Base-by-base conservation (phyloP, 2,888 invertebrate species). In the Plagodis dolabraria region DNA sequence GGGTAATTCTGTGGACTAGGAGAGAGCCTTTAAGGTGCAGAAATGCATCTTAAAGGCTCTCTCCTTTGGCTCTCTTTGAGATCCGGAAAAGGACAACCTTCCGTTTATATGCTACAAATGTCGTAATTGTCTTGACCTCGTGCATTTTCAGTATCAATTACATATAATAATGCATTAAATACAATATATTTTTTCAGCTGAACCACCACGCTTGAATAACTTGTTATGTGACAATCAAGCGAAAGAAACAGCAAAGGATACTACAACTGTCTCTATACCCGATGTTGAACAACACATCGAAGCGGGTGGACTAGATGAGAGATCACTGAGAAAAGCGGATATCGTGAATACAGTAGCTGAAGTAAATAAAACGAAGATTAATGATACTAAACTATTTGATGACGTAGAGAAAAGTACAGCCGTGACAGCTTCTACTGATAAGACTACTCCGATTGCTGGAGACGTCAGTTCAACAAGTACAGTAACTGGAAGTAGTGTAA, bases 141-240 rank as follows among this genome's bases (percentile, higher is more conserved):
- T n/a, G n/a, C n/a, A n/a, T n/a, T n/a, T n/a, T n/a, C n/a, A n/a
- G n/a, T n/a, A n/a, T n/a, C n/a, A n/a, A n/a, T n/a, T n/a, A n/a
- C n/a, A n/a, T n/a, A n/a, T n/a, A n/a, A n/a, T n/a, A n/a, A n/a
- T n/a, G n/a, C 4, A 22, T 22, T 22, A 22, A 22, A 22, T 22
- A 22, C 22, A 38, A 38, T 38, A 8, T 4, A 43, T n/a, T 7
- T 40, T 55, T 60, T 45, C 33, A 60, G 60, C 9, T n/a, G 11
- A 38, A 0, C 36, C 46, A 42, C 33, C 45, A 42, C 9, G 33
- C 11, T 33, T 55, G 40, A 47, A 51, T 43, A 48, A 55, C 9
- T 11, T 60, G 48, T 56, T 60, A 10, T 60, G 60, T 33, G 38
- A 55, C 34, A 52, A 51, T 33, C n/a, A 49, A 54, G 47, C 47